Evolutionary conservation across 2,888 invertebrate genomes (phyloP).

Genomic region (Caenorhabditis afra): DNA sequence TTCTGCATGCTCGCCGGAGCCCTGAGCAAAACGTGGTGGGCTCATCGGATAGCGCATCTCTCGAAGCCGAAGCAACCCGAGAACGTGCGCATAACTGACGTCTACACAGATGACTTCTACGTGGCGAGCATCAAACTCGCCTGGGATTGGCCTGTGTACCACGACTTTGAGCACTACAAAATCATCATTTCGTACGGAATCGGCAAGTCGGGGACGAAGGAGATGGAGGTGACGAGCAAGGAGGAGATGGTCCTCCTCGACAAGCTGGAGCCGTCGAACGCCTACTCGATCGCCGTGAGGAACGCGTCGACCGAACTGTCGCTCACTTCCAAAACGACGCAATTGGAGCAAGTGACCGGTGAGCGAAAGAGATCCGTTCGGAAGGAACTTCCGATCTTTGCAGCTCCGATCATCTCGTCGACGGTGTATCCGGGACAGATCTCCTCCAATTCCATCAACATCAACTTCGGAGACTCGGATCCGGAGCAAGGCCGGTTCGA

Average conservation of each 20-base stretch:
- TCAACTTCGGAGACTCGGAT: conserved; percentile 79
- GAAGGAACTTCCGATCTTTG: no score
- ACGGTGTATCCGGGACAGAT: conserved; percentile 78
- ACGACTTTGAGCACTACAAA: conserved; percentile 72
- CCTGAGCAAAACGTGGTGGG: conserved; percentile 77
- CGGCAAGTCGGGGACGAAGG: conserved; percentile 66
- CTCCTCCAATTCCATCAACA: conserved; percentile 78
- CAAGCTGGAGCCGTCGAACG: conserved; percentile 73
- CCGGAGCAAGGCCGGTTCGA: conserved; percentile 78
- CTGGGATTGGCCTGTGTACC: conserved; percentile 71
- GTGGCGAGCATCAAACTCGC: conserved; percentile 70
- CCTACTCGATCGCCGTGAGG: conserved; percentile 72
- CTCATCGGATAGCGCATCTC: conserved; percentile 73
- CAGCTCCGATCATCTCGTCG: conserved; percentile 78
- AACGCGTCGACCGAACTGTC: conserved; percentile 76
- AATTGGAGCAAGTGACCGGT: conserved; percentile 76
- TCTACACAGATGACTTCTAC: conserved; percentile 77
- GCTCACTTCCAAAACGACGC: conserved; percentile 66
- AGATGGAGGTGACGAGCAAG: conserved; percentile 57
- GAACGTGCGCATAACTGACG: conserved; percentile 63
- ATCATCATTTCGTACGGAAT: conserved; percentile 72
- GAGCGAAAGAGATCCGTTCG: no score
- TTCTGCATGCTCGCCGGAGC: conserved; percentile 77
- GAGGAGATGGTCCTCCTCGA: conserved; percentile 68
- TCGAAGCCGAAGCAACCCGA: conserved; percentile 72